Base-by-base conservation (phyloP, 2,888 invertebrate species). In the Trypoxylon attenuatum region DNA sequence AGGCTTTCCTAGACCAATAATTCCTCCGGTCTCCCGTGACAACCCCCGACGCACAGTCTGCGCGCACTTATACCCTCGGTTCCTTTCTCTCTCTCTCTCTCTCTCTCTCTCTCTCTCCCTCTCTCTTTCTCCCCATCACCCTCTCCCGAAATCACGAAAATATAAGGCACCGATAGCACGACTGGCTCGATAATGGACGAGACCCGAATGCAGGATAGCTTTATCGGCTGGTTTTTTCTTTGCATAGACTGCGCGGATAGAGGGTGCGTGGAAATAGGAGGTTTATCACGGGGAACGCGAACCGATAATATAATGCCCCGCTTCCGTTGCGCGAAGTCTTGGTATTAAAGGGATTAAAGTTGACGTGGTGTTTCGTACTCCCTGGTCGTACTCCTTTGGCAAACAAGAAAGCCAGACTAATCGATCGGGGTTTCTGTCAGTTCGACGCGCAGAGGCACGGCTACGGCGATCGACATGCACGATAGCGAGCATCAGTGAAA, bases 151-250 rank as follows among this genome's bases (percentile, higher is more conserved):
- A n/a, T n/a, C n/a, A n/a, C n/a, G n/a, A n/a, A n/a, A n/a, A 74
- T 75, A 75, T 71, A 74, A 74, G 69, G 64, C 64, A 45, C 74
- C 3, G 63, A 71, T 71, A 75, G 71, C 69, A 69, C 50, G 67
- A 27, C 46, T 45, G 45, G 49, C 50, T 49, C 50, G 76, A 75
- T 75, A 75, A 75, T 65, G 45, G 61, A 66, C 66, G 74, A n/a
- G n/a, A 45, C 56, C 54, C 66, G 63, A 65, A 69, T 69, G 61
- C 71, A 45, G 56, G 61, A 65, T 64, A 58, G 71, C 65, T 71
- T 74, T 74, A 71, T 74, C 75, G 59, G 58, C 27, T 42, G 23
- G 16, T 27, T 42, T 56, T 58, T 71, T 71, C 59, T 59, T 63
- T 41, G 45, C 64, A 47, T 45, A 51, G 23, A 21, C 41, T n/a